Percentiles rank a stretch among this genome's conserved stretches.
phyloP scores from a whole-genome alignment of 1,140 invertebrate genomes.

The Marisa cornuarietis region DNA sequence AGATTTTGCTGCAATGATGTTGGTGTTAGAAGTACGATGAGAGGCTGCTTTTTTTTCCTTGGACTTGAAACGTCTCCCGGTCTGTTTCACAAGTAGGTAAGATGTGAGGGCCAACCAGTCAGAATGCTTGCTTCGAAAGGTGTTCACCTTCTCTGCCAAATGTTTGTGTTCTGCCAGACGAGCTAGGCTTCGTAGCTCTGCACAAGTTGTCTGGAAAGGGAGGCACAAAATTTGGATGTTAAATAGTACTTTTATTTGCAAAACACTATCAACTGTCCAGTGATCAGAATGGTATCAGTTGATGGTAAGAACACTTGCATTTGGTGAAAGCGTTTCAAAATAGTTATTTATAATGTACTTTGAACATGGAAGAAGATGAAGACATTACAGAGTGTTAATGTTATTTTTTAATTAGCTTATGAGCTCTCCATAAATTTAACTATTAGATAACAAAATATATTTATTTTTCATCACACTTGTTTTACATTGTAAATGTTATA shows the following conservation, averaged over 20 bases:
- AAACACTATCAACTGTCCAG: not conserved
- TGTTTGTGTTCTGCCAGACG: constrained; percentile 40
- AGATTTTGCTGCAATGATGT: constrained; percentile 3
- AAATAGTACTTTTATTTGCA: not conserved
- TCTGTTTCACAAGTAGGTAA: constrained; percentile 42
- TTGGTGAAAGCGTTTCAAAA: not conserved
- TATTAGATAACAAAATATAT: no score
- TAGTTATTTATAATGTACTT: not conserved
- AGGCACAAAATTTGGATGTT: not conserved
- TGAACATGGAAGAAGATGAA: not conserved
- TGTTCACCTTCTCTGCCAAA: constrained; percentile 34
- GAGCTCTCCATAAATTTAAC: no score
- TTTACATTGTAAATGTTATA: no score
- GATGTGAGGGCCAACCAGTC: constrained; percentile 52
- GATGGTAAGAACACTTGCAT: not conserved
- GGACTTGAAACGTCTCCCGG: constrained; percentile 45
- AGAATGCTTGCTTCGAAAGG: constrained; percentile 42
- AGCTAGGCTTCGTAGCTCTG: constrained; percentile 38
- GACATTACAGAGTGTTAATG: not conserved
- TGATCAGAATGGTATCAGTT: not conserved
- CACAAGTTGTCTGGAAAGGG: constrained; percentile 32
- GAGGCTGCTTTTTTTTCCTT: constrained; percentile 34
- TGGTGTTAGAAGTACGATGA: constrained; percentile 7
- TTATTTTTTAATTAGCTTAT: not conserved
- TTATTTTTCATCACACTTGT: no score